Evolutionary conservation across 2,888 invertebrate species (phyloP).

Genomic region (Caprella mutica): DNA sequence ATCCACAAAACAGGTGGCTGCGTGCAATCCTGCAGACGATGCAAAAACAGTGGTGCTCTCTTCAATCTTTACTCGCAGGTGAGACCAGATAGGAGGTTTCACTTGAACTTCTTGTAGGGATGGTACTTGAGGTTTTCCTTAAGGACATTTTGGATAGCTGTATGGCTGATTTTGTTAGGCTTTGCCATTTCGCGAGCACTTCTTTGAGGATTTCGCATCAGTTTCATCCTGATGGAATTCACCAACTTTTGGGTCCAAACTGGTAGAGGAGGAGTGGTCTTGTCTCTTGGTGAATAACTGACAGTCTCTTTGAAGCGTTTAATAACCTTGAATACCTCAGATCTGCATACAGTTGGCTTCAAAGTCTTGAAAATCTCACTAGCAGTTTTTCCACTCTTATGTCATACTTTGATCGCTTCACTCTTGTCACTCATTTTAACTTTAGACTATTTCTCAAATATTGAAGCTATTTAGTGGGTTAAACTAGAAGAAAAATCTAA

Average conservation of each 20-base stretch:
- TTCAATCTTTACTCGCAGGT: not conserved
- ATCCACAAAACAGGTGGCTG: not conserved
- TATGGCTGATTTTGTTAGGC: too few species aligned
- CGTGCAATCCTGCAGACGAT: not conserved
- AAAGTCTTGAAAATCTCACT: not conserved
- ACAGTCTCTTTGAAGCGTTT: not conserved
- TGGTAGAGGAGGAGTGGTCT: not conserved
- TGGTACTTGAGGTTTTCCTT: not conserved
- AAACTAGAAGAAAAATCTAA: too few species aligned
- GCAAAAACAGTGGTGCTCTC: not conserved
- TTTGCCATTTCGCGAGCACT: not conserved
- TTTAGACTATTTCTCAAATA: too few species aligned
- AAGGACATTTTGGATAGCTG: too few species aligned
- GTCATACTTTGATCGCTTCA: not conserved
- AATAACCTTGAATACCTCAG: not conserved
- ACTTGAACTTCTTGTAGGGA: not conserved
- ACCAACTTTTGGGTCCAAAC: not conserved
- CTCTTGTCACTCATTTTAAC: not conserved
- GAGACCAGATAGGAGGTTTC: not conserved
- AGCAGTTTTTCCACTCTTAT: not conserved
- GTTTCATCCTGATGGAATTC: too few species aligned
- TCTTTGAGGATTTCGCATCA: too few species aligned
- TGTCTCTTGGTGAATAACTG: not conserved
- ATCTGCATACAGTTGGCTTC: not conserved
- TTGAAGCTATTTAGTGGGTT: too few species aligned